Conservation (phyloP, 2,797 vertebrate species). For the Anguilla pacifica region DNA sequence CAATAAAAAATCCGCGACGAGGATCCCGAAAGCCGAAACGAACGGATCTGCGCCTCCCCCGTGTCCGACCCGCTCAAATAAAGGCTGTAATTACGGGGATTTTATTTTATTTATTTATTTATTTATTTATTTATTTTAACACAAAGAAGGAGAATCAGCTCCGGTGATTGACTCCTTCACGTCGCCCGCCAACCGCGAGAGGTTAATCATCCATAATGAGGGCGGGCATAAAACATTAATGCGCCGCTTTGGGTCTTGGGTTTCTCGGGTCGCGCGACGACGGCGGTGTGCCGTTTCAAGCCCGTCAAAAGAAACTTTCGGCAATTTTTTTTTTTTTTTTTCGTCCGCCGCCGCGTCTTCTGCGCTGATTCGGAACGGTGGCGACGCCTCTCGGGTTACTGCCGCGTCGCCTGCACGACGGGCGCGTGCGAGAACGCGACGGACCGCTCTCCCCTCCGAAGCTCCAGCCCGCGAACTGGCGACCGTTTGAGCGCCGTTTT, state of each 20-base stretch:
- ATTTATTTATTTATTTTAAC: too few relatives aligned
- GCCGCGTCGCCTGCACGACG: not conserved
- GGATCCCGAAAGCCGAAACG: slow-evolving; percentile 46
- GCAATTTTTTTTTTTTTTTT: not conserved
- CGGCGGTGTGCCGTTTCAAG: not conserved
- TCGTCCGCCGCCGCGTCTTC: not conserved
- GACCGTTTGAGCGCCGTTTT: not conserved
- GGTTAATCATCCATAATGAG: slow-evolving; percentile 9
- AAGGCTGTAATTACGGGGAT: not conserved
- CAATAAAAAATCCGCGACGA: slow-evolving; percentile 37
- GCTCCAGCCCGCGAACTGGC: too few relatives aligned
- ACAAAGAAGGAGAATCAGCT: slow-evolving; percentile 10
- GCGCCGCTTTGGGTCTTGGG: not conserved
- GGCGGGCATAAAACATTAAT: not conserved
- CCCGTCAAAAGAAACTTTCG: not conserved
- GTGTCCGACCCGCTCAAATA: slow-evolving; percentile 31
- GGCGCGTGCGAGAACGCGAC: not conserved
- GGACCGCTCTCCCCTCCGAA: not conserved
- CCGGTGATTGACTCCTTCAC: not conserved
- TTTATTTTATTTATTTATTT: not conserved
- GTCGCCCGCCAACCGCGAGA: not conserved
- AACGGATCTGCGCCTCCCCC: slow-evolving; percentile 33
- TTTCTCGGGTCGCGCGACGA: not conserved
- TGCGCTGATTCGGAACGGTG: not conserved
- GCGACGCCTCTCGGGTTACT: not conserved